Base-by-base conservation (phyloP, 2,888 invertebrate genomes). In the Eustalomyia histrio region DNA sequence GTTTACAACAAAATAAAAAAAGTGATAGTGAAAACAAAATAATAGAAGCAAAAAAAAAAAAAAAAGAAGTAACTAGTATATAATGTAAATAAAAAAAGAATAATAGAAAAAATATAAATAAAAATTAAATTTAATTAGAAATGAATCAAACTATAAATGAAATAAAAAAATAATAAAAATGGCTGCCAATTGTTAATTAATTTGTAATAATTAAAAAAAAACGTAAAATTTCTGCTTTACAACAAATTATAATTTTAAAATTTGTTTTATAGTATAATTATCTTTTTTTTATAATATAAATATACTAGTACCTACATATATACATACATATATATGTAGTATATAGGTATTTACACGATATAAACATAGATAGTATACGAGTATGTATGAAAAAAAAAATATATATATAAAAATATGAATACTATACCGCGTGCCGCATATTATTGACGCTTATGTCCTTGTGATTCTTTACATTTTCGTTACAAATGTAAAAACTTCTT, bases 381-480 rank as follows among this genome's bases (percentile, higher is more conserved):
- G 17, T 71, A 57, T 63, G 72, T 57, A 61, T 61, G 47, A 35
- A 18, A 33, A 14, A n/a, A 12, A 60, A 35, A 55, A 61, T 53
- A 39, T n/a, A 47, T 47, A 47, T 4, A n/a, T 47, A 35, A 55
- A 61, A 47, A 39, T n/a, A 47, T 47, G n/a, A 14, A n/a, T 47
- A 55, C 50, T 50, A 71, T 72, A 68, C 68, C 75, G 80, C 75
- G 64, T 73, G 72, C 60, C 61, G 53, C 65, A 74, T 74, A 69
- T 73, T 76, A 80, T 76, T 80, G 80, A 76, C 79, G 72, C 74
- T 74, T 67, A 61, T 83, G 83, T 78, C 83, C 83, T 83, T 83
- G 83, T 75, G 80, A 79, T 83, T 76, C 76, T 80, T 71, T 74
- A 61, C 74, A 81, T 82, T 83, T 81, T 76, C 80, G 79, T 74